Evolutionary conservation across 2,888 invertebrate species (phyloP).

Genomic region (Callosobruchus maculatus): DNA sequence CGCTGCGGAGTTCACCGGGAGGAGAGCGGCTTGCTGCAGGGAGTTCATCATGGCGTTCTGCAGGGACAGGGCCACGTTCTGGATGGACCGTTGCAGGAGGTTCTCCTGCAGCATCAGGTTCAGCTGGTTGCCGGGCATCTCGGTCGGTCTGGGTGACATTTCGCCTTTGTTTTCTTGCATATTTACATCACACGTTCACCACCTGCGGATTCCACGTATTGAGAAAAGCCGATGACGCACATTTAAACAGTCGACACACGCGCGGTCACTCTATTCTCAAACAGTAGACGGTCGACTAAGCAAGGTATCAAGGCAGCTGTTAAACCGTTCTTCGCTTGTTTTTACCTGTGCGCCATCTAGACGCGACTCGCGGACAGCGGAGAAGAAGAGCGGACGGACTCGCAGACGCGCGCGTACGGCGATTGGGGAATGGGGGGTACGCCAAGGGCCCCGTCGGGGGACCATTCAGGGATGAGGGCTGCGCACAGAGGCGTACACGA

Average conservation of each 20-base stretch:
- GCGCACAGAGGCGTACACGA: not conserved
- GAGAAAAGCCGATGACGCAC: not conserved
- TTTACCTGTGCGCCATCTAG: constrained; percentile 47
- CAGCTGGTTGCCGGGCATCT: constrained; percentile 21
- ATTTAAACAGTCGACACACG: constrained; percentile 39
- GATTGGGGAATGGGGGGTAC: not conserved
- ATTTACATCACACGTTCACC: constrained; percentile 14
- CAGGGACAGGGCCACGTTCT: constrained; percentile 74
- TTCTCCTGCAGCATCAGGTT: constrained; percentile 60
- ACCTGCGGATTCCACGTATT: constrained; percentile 2
- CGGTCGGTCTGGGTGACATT: constrained; percentile 17
- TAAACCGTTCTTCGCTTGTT: constrained; percentile 40
- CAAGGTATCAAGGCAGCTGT: constrained; percentile 42
- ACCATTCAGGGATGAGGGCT: not conserved
- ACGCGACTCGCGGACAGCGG: constrained; percentile 22
- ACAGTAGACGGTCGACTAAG: constrained; percentile 53
- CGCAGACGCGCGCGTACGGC: not conserved
- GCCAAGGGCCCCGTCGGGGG: not conserved
- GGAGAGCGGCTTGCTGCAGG: constrained; percentile 75
- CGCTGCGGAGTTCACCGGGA: constrained; percentile 79
- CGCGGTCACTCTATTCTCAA: constrained; percentile 59
- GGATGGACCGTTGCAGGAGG: constrained; percentile 56
- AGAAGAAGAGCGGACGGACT: constrained; percentile 2
- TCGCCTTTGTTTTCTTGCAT: constrained; percentile 13
- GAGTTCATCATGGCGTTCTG: constrained; percentile 85